Evolutionary conservation across 2,888 invertebrate genomes (phyloP), one percentile per base, ranked within the genome.

Genomic region (Eueremaeus valkanovi): DNA sequence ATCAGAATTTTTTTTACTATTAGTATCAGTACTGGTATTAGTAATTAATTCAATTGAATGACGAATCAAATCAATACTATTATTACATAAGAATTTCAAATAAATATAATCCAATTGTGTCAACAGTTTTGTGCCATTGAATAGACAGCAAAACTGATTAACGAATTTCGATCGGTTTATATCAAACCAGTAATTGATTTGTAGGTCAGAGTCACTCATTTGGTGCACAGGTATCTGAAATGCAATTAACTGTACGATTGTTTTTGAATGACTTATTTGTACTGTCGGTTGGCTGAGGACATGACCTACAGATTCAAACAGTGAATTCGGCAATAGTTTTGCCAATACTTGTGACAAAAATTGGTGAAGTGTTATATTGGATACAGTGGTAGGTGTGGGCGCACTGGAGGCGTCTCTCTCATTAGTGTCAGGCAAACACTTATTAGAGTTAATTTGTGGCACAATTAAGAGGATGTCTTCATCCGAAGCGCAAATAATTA

Each of bases 51-150:
- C 21, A 31, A 68, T 36, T n/a, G 40, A 31, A 40, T 21, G 21
- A 11, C 40, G 68, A 21, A 68, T 68, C 68, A 68, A 24, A 40
- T 68, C 42, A 1, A 24, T 42, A 31, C 16, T 68, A 68, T 42
- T 8, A 68, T 42, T 68, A 24, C 68, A 68, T 42, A 68, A 68
- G 24, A 68, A 68, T 3, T 68, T 36, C 5, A 68, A 24, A 42
- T 68, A 68, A 68, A 36, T 68, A 21, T 68, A 68, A 42, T 68
- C 68, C 42, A 68, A 68, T 36, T 68, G 68, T 24, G 68, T 68
- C 11, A 68, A 68, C 24, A 40, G 40, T 40, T 36, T 24, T 3
- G 21, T 33, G 33, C 31, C 42, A 42, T 11, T 42, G 13, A 33
- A n/a, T n/a, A n/a, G 61, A 61, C 61, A 61, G 40, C 68, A 68